Evolutionary conservation across 2,797 vertebrate genomes (phyloP).

Genomic region (Pempheris klunzingeri): DNA sequence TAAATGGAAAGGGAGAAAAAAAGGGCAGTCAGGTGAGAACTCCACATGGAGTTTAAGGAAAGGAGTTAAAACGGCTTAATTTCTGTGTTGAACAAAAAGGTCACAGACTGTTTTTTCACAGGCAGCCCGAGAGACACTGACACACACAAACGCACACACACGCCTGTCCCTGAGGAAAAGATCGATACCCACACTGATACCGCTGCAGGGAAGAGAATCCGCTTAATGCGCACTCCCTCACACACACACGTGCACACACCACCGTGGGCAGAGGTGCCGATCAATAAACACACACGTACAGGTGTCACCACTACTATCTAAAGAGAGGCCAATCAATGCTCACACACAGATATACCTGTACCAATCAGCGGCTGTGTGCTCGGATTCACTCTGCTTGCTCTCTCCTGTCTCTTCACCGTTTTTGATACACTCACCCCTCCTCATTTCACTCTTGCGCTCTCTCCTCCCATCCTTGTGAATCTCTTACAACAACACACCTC

Average conservation of each 20-base stretch:
- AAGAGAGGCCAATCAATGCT: slow-evolving; percentile 74
- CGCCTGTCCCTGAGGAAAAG: slow-evolving; percentile 60
- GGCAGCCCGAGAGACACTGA: slow-evolving; percentile 20
- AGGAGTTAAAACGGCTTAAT: slow-evolving; percentile 69
- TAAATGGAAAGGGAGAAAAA: slow-evolving; percentile 53
- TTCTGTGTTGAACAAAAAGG: slow-evolving; percentile 64
- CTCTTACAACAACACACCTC: slow-evolving; percentile 23
- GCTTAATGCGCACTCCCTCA: slow-evolving; percentile 46
- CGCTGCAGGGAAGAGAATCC: slow-evolving; percentile 48
- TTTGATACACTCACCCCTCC: slow-evolving; percentile 42
- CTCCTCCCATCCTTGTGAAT: slow-evolving; percentile 19
- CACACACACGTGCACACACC: slow-evolving; percentile 25
- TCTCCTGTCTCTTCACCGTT: slow-evolving; percentile 20
- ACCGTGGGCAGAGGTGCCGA: slow-evolving; percentile 34
- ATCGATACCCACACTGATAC: slow-evolving; percentile 71
- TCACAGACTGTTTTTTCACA: slow-evolving; percentile 45
- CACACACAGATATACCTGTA: slow-evolving; percentile 67
- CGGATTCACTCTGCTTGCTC: slow-evolving; percentile 17
- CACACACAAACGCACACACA: slow-evolving; percentile 29
- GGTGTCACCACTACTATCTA: slow-evolving; percentile 74
- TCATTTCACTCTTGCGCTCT: background rate
- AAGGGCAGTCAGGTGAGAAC: slow-evolving; percentile 64
- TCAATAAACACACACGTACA: slow-evolving; percentile 79
- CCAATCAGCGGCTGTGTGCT: slow-evolving; percentile 68
- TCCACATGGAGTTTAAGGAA: slow-evolving; percentile 38